These are phyloP conservation scores for Rutilus rutilus DNA, from an alignment of 2,113 vertebrate genomes.

Conservation along the genomic window DNA sequence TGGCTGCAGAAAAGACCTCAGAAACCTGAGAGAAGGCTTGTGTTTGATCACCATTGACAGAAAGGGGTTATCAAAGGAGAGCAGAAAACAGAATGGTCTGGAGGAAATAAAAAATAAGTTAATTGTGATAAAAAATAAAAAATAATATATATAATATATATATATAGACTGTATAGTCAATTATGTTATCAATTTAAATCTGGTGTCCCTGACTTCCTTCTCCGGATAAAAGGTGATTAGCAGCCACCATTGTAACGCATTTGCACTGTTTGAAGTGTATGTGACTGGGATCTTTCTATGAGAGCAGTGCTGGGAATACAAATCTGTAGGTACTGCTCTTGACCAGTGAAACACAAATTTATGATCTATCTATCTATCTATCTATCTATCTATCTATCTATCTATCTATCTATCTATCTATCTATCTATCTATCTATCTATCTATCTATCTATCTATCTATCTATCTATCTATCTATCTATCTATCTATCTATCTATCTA, in stretches of 20 bases:
- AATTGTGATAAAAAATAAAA: background rate
- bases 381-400: too few species aligned
- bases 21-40: conserved; percentile 27
- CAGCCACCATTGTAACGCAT: background rate
- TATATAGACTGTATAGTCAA: background rate
- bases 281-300: background rate
- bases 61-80: conserved; percentile 31
- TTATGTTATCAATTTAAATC: background rate
- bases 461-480: too few species aligned
- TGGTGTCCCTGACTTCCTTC: background rate
- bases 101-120: background rate
- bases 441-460: too few species aligned
- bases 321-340: background rate
- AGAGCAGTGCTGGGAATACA: background rate
- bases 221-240: background rate
- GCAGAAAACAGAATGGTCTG: background rate
- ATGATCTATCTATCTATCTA: background rate
- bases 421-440: too few species aligned
- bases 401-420: too few species aligned
- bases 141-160: background rate
- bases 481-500: background rate
- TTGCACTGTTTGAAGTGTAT: conserved; percentile 2
- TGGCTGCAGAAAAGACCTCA: conserved; percentile 12
- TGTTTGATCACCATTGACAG: conserved; percentile 47
- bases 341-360: background rate